These are phyloP conservation scores for Eublepharis macularius DNA, from an alignment of 2,113 vertebrate species.

Conservation along the genomic window DNA sequence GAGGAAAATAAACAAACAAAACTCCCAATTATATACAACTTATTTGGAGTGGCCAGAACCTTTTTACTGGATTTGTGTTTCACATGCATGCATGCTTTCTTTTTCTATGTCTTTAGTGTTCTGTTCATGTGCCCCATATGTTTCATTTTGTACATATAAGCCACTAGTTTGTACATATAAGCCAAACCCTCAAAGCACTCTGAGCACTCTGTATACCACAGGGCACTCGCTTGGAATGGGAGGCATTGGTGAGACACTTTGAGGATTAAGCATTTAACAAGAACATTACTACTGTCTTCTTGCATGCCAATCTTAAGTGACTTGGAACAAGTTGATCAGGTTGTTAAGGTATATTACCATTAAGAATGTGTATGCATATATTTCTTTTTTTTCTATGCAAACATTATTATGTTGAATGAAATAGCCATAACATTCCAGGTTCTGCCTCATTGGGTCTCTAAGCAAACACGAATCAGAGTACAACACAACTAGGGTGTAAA, in stretches of 20 bases:
- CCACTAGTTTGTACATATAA: conserved; percentile 21
- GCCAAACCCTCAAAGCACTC: background rate
- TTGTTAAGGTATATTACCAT: conserved; percentile 47
- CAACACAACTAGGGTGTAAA: conserved; percentile 99
- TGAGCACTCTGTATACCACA: background rate
- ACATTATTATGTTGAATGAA: conserved; percentile 91
- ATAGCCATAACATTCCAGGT: conserved; percentile 99
- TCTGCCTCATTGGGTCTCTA: conserved; percentile 99
- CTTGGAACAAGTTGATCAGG: conserved; percentile 28
- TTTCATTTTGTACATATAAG: conserved; percentile 62
- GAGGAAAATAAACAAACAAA: conserved; percentile 25
- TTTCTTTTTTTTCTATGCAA: conserved; percentile 80
- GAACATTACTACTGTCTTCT: conserved; percentile 23
- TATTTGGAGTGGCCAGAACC: conserved; percentile 43
- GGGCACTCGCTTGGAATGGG: background rate
- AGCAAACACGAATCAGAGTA: conserved; percentile 99
- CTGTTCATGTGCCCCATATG: conserved; percentile 54
- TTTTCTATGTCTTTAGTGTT: conserved; percentile 62
- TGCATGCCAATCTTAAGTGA: conserved; percentile 75
- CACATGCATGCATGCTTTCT: conserved; percentile 77
- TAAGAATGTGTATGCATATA: conserved; percentile 70
- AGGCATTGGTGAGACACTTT: background rate
- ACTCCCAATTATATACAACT: conserved; percentile 39
- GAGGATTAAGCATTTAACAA: background rate
- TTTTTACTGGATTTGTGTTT: conserved; percentile 35